Evolutionary conservation across 2,113 vertebrate genomes (phyloP).

Genomic region (Herpailurus yagouaroundi): DNA sequence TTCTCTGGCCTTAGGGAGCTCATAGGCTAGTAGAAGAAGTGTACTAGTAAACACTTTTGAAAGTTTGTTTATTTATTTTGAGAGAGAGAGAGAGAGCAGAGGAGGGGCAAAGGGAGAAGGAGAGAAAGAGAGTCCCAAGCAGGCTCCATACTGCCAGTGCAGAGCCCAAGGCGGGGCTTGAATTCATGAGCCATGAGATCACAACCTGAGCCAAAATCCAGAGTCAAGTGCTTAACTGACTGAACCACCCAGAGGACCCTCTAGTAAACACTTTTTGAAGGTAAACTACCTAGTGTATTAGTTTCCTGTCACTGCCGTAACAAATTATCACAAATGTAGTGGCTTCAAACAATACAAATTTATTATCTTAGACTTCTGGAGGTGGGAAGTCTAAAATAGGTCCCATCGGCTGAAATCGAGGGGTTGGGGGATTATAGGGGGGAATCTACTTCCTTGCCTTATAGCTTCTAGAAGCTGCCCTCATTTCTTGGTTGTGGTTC

Average conservation of each 20-base stretch:
- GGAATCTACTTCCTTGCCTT: background rate
- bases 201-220: too few species aligned
- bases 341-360: background rate
- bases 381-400: background rate
- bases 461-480: background rate
- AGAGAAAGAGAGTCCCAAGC: too few species aligned
- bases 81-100: too few species aligned
- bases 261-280: background rate
- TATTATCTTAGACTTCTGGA: background rate
- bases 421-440: accelerated
- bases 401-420: background rate
- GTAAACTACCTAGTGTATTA: background rate
- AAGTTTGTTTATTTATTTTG: too few species aligned
- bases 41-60: background rate
- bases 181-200: too few species aligned
- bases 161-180: too few species aligned
- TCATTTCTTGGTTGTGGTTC: background rate
- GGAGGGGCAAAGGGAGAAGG: too few species aligned
- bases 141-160: too few species aligned
- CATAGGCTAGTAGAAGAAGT: background rate
- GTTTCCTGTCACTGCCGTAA: background rate
- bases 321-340: background rate
- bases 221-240: too few species aligned
- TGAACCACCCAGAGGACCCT: too few species aligned
- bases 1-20: background rate